phyloP scores from a whole-genome alignment of 2,113 vertebrate species.

The Turnix velox region DNA sequence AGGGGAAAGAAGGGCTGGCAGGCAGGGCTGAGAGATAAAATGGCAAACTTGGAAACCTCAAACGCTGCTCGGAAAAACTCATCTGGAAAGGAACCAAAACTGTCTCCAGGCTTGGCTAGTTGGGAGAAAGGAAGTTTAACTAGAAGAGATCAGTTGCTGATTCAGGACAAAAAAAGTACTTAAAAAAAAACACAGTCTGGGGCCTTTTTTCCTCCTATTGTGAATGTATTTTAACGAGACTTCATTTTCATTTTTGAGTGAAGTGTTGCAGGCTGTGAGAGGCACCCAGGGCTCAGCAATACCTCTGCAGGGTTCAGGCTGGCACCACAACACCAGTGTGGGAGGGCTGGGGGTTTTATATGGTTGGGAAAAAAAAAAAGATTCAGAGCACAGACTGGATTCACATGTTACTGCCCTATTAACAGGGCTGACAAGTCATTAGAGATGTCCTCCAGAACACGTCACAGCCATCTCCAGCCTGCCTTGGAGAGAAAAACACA shows the following conservation, averaged over 20 bases:
- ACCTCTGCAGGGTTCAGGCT: background rate
- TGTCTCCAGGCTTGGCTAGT: slow-evolving; percentile 17
- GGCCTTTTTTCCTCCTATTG: slow-evolving; percentile 54
- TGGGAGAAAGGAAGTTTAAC: slow-evolving; percentile 44
- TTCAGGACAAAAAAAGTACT: slow-evolving; percentile 56
- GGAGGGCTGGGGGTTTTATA: slow-evolving; percentile 31
- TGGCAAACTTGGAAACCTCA: slow-evolving; percentile 56
- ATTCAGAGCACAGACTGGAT: background rate
- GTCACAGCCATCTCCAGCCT: background rate
- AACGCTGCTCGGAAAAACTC: slow-evolving; percentile 52
- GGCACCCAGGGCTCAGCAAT: slow-evolving; percentile 25
- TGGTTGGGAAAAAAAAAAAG: background rate
- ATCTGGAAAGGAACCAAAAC: slow-evolving; percentile 58
- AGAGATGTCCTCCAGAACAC: background rate
- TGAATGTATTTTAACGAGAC: slow-evolving; percentile 58
- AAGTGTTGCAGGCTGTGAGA: slow-evolving; percentile 22
- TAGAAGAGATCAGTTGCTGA: slow-evolving; percentile 51
- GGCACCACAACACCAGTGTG: slow-evolving; percentile 26
- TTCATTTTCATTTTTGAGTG: slow-evolving; percentile 49
- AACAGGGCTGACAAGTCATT: background rate
- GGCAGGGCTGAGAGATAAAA: slow-evolving; percentile 36
- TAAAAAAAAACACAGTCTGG: slow-evolving; percentile 55
- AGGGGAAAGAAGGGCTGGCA: slow-evolving; percentile 8
- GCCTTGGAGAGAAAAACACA: slow-evolving; percentile 2
- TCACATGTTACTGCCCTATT: slow-evolving; percentile 18